These are phyloP conservation scores for Aurelia sp. DNA, from an alignment of 30 jellyfish, hydroid and myxozoan species.

Conservation along the genomic window DNA sequence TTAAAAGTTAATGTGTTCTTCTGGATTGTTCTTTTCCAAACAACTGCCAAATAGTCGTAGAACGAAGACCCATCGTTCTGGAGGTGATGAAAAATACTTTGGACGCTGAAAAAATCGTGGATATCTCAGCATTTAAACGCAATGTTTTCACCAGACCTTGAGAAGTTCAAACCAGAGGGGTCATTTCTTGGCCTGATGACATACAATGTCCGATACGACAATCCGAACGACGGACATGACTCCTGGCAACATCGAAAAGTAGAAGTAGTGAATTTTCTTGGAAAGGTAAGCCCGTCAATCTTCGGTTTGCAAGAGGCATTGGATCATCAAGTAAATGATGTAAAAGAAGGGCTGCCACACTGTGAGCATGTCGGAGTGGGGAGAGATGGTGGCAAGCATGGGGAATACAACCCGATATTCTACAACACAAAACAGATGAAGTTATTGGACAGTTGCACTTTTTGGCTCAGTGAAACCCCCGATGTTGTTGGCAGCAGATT, in stretches of 20 bases:
- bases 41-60: no score
- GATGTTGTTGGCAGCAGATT: constrained; percentile 20
- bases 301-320: constrained; percentile 38
- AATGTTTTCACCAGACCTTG: constrained; percentile 25
- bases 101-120: not conserved
- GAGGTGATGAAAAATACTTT: no score
- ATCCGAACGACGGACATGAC: constrained; percentile 18
- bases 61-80: no score
- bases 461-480: constrained; percentile 35
- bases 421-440: constrained; percentile 1
- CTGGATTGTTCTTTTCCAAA: no score
- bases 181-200: not conserved
- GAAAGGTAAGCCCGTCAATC: constrained; percentile 8
- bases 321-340: constrained; percentile 17
- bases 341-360: constrained; percentile 13
- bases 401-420: constrained; percentile 42
- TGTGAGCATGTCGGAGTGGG: constrained; percentile 22
- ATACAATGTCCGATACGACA: constrained; percentile 27
- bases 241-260: constrained; percentile 26
- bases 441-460: constrained; percentile 18
- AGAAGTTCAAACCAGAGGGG: not conserved
- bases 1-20: no score
- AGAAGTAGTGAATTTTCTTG: constrained; percentile 15
- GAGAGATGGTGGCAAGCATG: constrained; percentile 11
- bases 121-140: not conserved